Base-by-base conservation (phyloP, 2,113 vertebrate genomes). In the Prunella himalayana region DNA sequence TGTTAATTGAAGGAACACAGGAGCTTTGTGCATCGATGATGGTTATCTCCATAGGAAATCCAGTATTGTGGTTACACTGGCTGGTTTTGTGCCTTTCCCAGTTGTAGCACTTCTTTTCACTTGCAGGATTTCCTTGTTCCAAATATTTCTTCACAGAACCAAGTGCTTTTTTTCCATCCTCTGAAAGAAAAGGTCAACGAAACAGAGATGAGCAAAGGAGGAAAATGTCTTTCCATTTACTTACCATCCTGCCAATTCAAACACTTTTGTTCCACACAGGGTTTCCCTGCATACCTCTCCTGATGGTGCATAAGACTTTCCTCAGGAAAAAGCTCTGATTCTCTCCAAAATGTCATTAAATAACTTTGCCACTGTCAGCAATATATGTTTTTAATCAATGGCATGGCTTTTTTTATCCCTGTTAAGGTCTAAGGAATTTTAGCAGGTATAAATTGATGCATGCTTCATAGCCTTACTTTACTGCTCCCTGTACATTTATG, bases 121-220 rank as follows among this genome's bases (percentile, higher is more conserved):
- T 93, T 63, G 30, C 35, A 76, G 41, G 19, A 59, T 39, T 80
- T 90, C 79, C 91, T 94, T 92, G 65, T 51, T 95, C 28, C 63
- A 51, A 51, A 24, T 85, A 75, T 68, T 93, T 84, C 81, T 69
- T 88, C 22, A 35, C 13, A 57, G 76, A 90, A 28, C 27, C 47
- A 63, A 83, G 57, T 9, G 7, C 25, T 50, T 78, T 42, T n/a
- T 89, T 63, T 56, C 64, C 37, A 47, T 54, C 10, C 49, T 82
- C 92, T 97, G 92, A 86, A 97, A 95, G 86, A 83, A 96, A 94
- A 97, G 25, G 49, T 92, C 63, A 92, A 25, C 90, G 86, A 94
- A 41, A 50, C 25, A 59, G 68, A 88, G 57, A 80, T 90, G 60
- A 95, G 49, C 31, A 91, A 83, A 86, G 69, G 16, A 81, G 72